Percentiles rank a stretch among this genome's conserved stretches.
phyloP scores from a whole-genome alignment of 37 sponge, comb jelly and placozoan species.

The Chondrilla cf. caribensis region DNA sequence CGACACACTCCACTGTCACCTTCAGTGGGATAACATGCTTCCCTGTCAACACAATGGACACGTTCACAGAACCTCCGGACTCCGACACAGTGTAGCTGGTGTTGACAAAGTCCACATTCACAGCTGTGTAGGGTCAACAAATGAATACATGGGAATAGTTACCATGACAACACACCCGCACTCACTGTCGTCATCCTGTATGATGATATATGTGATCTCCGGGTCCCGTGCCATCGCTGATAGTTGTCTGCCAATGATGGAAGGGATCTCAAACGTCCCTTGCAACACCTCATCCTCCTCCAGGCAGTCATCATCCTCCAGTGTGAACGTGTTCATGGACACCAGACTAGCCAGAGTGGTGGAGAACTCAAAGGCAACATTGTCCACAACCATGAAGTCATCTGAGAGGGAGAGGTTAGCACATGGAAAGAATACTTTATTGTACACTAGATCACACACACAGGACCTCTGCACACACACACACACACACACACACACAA shows the following conservation, averaged over 20 bases:
- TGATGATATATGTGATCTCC: neutral
- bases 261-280: neutral
- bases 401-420: neutral
- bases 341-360: neutral
- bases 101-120: neutral
- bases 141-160: neutral
- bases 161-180: too few species aligned
- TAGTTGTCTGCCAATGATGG: neutral
- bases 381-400: neutral
- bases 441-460: too few species aligned
- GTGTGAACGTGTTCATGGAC: conserved; percentile 7
- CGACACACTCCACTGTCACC: neutral
- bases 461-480: too few species aligned
- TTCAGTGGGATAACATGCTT: neutral
- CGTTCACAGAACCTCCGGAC: neutral
- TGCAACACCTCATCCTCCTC: conserved; percentile 19
- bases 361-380: conserved; percentile 3
- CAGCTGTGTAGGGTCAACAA: neutral
- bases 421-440: neutral
- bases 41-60: neutral
- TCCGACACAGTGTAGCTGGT: neutral
- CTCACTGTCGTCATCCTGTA: conserved; percentile 14
- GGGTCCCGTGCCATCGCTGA: neutral
- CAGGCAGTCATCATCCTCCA: conserved; percentile 2
- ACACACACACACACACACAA: too few species aligned